Evolutionary conservation across 2,113 vertebrate species (phyloP).

Genomic region (Brevimyrus niger): DNA sequence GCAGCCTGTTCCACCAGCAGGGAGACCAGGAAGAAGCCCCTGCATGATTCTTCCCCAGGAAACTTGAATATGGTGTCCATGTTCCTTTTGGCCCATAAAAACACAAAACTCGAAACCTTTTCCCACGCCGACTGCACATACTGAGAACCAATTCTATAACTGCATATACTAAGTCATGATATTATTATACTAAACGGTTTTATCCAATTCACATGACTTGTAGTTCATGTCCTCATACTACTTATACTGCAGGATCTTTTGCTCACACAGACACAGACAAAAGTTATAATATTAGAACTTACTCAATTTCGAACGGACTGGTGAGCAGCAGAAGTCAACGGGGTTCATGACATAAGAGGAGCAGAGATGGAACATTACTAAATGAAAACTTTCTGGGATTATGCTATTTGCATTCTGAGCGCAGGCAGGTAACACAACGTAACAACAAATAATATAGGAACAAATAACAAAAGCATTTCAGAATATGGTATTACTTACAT

Average conservation of each 20-base stretch:
- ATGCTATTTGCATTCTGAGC: not conserved
- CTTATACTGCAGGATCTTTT: not conserved
- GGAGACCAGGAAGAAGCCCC: too few species aligned
- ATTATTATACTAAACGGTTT: not conserved
- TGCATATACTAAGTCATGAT: not conserved
- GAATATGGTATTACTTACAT: not conserved
- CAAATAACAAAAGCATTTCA: not conserved
- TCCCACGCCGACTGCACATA: not conserved
- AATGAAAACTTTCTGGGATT: not conserved
- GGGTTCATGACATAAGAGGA: not conserved
- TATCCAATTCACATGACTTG: not conserved
- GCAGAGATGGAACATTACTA: not conserved
- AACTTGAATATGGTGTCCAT: too few species aligned
- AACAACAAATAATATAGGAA: not conserved
- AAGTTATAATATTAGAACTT: constrained; percentile 13
- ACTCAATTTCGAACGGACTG: constrained; percentile 48
- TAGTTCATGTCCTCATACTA: not conserved
- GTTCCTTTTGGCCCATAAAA: too few species aligned
- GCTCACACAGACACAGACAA: not conserved
- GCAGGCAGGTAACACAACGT: not conserved
- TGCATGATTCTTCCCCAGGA: too few species aligned
- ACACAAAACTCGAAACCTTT: too few species aligned
- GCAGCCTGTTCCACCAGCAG: too few species aligned
- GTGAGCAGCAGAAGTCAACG: constrained; percentile 16
- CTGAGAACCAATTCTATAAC: not conserved